Evolutionary conservation across 2,113 vertebrate genomes (phyloP).

Genomic region (Redunca redunca): DNA sequence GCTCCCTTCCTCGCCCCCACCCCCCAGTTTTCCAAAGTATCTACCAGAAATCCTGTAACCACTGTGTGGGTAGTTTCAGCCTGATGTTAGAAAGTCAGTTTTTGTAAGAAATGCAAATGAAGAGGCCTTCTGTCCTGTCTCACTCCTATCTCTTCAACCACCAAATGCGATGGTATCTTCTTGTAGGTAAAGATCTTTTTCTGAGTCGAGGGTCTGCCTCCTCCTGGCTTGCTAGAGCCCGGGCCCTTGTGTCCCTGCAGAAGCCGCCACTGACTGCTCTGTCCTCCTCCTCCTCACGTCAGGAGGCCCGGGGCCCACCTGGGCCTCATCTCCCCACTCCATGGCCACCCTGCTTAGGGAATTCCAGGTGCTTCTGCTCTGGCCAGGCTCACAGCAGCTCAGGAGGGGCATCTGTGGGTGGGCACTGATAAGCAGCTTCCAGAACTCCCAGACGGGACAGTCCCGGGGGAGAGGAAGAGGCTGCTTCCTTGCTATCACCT

Average conservation of each 20-base stretch:
- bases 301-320: not conserved
- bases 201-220: not conserved
- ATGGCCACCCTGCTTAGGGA: not conserved
- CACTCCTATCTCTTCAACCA: not conserved
- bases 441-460: not conserved
- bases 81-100: not conserved
- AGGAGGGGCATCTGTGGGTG: not conserved
- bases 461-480: not conserved
- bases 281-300: not conserved
- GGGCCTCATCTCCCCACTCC: not conserved
- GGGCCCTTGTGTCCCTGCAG: too few species aligned
- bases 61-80: not conserved
- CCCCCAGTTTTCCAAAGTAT: not conserved
- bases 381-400: not conserved
- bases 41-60: not conserved
- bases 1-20: rapidly evolving
- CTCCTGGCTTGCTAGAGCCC: not conserved
- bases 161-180: not conserved
- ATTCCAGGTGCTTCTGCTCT: not conserved
- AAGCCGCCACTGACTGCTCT: not conserved
- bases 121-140: not conserved
- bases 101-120: not conserved
- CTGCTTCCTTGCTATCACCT: not conserved
- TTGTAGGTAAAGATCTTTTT: not conserved
- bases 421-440: not conserved